These are phyloP conservation scores for Triplophysa siluroides DNA, from an alignment of 2,113 vertebrate species.

Conservation along the genomic window DNA sequence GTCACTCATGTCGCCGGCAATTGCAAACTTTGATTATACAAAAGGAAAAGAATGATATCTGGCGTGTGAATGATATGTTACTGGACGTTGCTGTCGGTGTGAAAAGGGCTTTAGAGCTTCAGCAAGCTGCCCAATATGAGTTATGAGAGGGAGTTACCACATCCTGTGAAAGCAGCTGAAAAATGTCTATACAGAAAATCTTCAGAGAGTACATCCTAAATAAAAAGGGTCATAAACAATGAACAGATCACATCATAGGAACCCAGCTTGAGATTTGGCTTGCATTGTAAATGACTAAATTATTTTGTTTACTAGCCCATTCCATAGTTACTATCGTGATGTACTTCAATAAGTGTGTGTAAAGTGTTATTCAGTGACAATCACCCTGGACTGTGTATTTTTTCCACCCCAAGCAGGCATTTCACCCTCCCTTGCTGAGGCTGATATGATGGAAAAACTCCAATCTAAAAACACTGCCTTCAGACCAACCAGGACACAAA, in stretches of 20 bases:
- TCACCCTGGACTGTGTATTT: slow-evolving; percentile 1
- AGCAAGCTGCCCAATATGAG: neutral
- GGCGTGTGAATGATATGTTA: too few species aligned
- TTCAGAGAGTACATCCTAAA: slow-evolving; percentile 38
- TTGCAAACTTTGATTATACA: too few species aligned
- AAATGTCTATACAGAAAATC: slow-evolving; percentile 27
- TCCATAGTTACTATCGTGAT: slow-evolving; percentile 6
- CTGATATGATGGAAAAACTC: slow-evolving; percentile 58
- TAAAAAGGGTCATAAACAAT: slow-evolving; percentile 39
- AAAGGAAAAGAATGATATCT: too few species aligned
- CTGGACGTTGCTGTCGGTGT: too few species aligned
- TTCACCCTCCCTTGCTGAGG: slow-evolving; percentile 54
- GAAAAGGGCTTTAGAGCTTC: neutral
- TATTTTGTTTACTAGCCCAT: neutral
- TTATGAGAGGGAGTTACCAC: slow-evolving; percentile 31
- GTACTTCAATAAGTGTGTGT: neutral
- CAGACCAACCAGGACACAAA: slow-evolving; percentile 22
- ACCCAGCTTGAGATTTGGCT: slow-evolving; percentile 1
- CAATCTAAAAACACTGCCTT: slow-evolving; percentile 55
- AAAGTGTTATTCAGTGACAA: neutral
- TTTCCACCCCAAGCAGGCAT: slow-evolving; percentile 16
- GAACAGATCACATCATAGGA: slow-evolving; percentile 14
- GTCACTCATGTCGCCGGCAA: too few species aligned
- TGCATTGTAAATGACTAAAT: neutral
- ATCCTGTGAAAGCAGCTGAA: slow-evolving; percentile 20